Conservation (phyloP, 2,888 invertebrate species). For the Rhamnusium bicolor region DNA sequence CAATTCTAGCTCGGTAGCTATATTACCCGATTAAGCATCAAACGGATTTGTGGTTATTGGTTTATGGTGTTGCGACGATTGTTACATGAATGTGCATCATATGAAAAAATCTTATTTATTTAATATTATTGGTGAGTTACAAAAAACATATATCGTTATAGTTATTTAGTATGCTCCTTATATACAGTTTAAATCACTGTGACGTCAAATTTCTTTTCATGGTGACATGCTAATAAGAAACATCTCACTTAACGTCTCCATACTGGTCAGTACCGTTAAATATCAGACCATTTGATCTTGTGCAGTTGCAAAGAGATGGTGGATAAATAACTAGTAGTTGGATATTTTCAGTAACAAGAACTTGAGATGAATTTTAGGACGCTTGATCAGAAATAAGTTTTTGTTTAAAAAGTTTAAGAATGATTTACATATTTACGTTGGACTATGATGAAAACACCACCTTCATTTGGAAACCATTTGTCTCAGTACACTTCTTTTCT, state of each 20-base stretch:
- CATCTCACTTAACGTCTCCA: background rate
- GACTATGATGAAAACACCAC: too few species aligned
- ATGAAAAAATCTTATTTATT: background rate
- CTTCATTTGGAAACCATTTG: too few species aligned
- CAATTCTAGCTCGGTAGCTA: background rate
- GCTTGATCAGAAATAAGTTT: too few species aligned
- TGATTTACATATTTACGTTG: too few species aligned
- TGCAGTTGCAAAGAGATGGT: too few species aligned
- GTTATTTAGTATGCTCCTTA: background rate
- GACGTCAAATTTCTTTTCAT: background rate
- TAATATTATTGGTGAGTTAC: background rate
- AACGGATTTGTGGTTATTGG: background rate
- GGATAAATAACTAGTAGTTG: too few species aligned
- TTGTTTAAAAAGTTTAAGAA: too few species aligned
- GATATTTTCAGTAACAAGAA: too few species aligned
- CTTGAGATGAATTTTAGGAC: too few species aligned
- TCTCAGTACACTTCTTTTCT: too few species aligned
- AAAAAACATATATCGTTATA: background rate
- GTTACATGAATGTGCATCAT: background rate
- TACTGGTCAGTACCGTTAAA: background rate
- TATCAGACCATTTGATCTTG: background rate
- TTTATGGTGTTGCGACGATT: background rate
- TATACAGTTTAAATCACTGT: background rate
- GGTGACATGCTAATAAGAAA: background rate
- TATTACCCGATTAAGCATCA: constrained; percentile 7